These are phyloP conservation scores for Molothrus ater DNA, from an alignment of 2,797 vertebrate genomes.

Conservation along the genomic window DNA sequence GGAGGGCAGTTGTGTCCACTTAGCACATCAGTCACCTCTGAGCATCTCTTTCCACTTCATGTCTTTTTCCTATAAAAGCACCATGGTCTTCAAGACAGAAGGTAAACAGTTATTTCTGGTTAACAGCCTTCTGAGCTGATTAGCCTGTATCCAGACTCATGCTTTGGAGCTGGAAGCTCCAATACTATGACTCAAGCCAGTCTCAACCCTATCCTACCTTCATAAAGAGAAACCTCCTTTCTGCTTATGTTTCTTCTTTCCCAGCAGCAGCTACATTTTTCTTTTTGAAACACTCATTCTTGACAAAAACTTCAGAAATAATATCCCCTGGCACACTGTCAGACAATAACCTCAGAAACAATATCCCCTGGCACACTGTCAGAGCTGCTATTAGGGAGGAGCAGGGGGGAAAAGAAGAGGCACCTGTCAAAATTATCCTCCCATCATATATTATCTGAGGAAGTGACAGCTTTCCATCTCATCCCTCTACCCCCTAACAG, in stretches of 20 bases:
- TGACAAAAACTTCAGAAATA: neutral
- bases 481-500: accelerated
- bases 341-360: neutral
- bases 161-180: neutral
- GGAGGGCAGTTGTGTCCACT: neutral
- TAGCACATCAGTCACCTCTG: neutral
- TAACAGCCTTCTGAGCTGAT: neutral
- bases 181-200: neutral
- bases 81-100: neutral
- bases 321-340: neutral
- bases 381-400: neutral
- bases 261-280: neutral
- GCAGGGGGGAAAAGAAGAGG: neutral
- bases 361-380: neutral
- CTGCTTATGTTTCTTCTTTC: neutral
- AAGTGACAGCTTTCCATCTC: neutral
- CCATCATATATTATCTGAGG: neutral
- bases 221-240: neutral
- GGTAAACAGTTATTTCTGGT: neutral
- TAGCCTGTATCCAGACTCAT: neutral
- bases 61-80: neutral
- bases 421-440: constrained; percentile 8
- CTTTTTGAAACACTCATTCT: neutral
- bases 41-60: neutral
- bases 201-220: neutral